Base-by-base conservation (phyloP, 1,140 invertebrate genomes). In the Dendrolimus punctatus region DNA sequence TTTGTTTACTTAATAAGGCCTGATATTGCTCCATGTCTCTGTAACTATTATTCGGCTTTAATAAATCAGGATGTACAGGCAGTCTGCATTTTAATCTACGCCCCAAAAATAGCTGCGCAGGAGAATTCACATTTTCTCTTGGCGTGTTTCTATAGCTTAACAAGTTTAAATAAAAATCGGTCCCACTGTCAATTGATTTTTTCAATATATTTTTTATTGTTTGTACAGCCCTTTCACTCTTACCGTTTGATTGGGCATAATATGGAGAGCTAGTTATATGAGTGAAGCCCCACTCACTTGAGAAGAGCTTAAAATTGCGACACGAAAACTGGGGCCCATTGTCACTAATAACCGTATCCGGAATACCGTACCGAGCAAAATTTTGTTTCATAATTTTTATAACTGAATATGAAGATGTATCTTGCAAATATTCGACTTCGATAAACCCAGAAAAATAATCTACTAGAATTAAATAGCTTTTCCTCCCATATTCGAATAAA, bases 321-420 rank as follows among this genome's bases (percentile, higher is more conserved):
- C 65, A 73, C 2, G 49, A 60, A 61, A 84, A 87, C 44, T 73
- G 64, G 6, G 66, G 58, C 10, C 73, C 75, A 56, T 78, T 73
- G 53, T 88, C 86, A 6, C 73, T 73, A 3, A 85, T 65, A 1
- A 87, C 43, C 38, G 60, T 40, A 1, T 57, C 54, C 7, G 80
- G 86, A 39, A 87, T 69, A 9, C 84, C 77, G 60, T 80, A 74
- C 40, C 63, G 46, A 8, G 77, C 57, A 64, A 88, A 83, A 23
- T 76, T 64, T 41, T 53, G 58, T 51, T 69, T 69, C 40, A 62
- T 44, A 7, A 47, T 51, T n/a, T 23, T 5, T 5, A 64, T 59
- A 2, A 62, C 58, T 0, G 8, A 6, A 6, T 7, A 54, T 42
- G 9, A 47, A 7, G 2, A 51, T 0, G 60, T 61, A 47, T 43